A percentile compares a stretch with the other conserved stretches of the same genome.
These are phyloP conservation scores for Andrena bicolor DNA, from an alignment of 2,888 invertebrate genomes.

Conservation along the genomic window DNA sequence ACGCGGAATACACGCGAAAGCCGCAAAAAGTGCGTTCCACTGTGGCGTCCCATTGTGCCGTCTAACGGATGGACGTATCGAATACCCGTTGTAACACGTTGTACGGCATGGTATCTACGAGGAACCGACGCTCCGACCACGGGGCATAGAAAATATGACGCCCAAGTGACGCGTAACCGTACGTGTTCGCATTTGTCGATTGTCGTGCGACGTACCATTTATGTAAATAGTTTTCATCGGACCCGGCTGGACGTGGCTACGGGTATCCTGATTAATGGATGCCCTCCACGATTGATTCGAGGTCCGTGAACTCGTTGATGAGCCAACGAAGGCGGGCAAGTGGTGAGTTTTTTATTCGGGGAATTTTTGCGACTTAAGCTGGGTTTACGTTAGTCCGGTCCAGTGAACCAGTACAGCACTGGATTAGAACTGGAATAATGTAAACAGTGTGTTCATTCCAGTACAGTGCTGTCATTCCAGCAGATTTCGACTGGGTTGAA, in stretches of 20 bases:
- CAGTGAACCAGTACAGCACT: too few relatives aligned
- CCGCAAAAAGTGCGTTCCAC: conserved; percentile 1
- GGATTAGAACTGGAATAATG: too few relatives aligned
- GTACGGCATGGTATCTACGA: not conserved
- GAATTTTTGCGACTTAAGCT: too few relatives aligned
- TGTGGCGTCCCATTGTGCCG: conserved; percentile 12
- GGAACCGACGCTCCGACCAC: not conserved
- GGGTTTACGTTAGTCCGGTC: too few relatives aligned
- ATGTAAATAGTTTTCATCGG: conserved; percentile 35
- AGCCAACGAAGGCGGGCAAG: not conserved
- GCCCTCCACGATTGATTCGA: conserved; percentile 15
- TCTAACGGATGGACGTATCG: conserved; percentile 10
- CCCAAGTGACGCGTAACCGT: conserved; percentile 7
- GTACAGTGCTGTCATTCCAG: too few relatives aligned
- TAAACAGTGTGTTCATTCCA: too few relatives aligned
- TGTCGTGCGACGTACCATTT: conserved; percentile 14
- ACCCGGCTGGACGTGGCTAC: not conserved
- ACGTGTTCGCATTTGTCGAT: conserved; percentile 22
- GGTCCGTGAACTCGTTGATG: conserved; percentile 21
- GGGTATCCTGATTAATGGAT: conserved; percentile 27
- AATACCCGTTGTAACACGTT: conserved; percentile 9
- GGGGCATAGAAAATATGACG: conserved; percentile 15
- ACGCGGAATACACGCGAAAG: not conserved
- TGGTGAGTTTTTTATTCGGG: not conserved
- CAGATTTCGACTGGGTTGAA: too few relatives aligned